Evolutionary conservation across 2,888 invertebrate genomes (phyloP), one percentile per base, ranked within the genome.

Genomic region (Drosophila mettleri): DNA sequence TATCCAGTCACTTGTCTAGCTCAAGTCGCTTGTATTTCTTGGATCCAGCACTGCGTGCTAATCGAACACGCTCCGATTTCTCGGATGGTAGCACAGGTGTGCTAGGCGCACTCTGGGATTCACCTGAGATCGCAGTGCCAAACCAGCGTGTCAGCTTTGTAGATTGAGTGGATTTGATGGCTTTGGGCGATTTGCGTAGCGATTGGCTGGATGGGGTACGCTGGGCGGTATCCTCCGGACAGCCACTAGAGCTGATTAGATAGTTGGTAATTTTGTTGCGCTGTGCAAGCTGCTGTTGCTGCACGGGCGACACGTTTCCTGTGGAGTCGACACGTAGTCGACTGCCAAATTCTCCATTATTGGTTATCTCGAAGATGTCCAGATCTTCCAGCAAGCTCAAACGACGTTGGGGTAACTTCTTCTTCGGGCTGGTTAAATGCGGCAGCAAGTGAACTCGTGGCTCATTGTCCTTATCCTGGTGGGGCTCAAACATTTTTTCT

Each of bases 131-230:
- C 9, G 69, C 34, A 3, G 74, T 27, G 0, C 85, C 83, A 71
- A 91, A 89, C 91, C 91, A 91, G 55, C 92, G 90, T 0, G 91
- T 91, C 7, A 91, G 71, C 62, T 91, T 91, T 0, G 91, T 91
- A 8, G 88, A 74, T 65, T 91, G 91, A 9, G 88, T 86, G 20
- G 74, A 64, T 33, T 81, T 85, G 1, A 43, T 58, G 6, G 74
- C 74, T 45, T 91, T 91, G 0, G 92, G 91, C 9, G 91, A 91
- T 59, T 91, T 91, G 3, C 88, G 89, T 8, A 67, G 39, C 29
- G 61, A 53, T 48, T 70, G 73, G 33, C 71, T 63, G 20, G 33
- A 6, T 24, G 41, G 85, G 43, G 38, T 53, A 14, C 60, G 78
- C 29, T 60, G 55, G 7, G 14, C 41, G 5, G 72, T 52, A 6